Conservation (phyloP, 2,113 vertebrate genomes). For the Synchiropus splendidus region DNA sequence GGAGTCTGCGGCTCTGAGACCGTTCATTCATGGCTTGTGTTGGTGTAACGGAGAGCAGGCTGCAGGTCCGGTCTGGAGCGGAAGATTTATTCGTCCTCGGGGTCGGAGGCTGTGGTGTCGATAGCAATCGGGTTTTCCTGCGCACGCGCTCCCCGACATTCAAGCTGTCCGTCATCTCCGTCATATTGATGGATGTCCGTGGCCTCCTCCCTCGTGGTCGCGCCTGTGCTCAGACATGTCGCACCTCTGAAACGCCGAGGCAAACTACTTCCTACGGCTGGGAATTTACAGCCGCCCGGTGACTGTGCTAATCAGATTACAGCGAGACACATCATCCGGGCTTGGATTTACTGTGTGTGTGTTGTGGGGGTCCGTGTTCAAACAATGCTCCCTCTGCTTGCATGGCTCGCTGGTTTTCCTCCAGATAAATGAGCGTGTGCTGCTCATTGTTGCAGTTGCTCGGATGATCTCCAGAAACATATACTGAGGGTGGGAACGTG, state of each 20-base stretch:
- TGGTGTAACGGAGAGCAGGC: conserved; percentile 45
- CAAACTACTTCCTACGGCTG: conserved; percentile 32
- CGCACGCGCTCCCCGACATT: conserved; percentile 2
- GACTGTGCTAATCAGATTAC: conserved; percentile 48
- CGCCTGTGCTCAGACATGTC: conserved; percentile 17
- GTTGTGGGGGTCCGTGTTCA: too few relatives aligned
- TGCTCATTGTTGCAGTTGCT: too few relatives aligned
- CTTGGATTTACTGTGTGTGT: conserved; percentile 11
- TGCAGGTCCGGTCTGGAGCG: conserved; percentile 41
- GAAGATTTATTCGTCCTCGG: conserved; percentile 48
- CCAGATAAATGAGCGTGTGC: too few relatives aligned
- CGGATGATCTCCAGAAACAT: too few relatives aligned
- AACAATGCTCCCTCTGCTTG: too few relatives aligned
- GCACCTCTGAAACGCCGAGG: conserved; percentile 35
- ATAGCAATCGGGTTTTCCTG: conserved; percentile 34
- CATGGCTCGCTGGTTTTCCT: too few relatives aligned
- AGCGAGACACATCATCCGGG: conserved; percentile 28
- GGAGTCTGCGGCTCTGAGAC: conserved; percentile 51
- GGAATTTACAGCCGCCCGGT: conserved; percentile 35
- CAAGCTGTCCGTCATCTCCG: conserved; percentile 6
- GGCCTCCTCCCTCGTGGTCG: conserved; percentile 25
- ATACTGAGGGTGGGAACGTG: too few relatives aligned
- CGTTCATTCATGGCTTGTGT: conserved; percentile 64
- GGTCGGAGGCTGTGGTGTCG: conserved; percentile 1
- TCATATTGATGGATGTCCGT: conserved; percentile 10